Base-by-base conservation (phyloP, 1,140 invertebrate species). In the Trissolcus basalis region DNA sequence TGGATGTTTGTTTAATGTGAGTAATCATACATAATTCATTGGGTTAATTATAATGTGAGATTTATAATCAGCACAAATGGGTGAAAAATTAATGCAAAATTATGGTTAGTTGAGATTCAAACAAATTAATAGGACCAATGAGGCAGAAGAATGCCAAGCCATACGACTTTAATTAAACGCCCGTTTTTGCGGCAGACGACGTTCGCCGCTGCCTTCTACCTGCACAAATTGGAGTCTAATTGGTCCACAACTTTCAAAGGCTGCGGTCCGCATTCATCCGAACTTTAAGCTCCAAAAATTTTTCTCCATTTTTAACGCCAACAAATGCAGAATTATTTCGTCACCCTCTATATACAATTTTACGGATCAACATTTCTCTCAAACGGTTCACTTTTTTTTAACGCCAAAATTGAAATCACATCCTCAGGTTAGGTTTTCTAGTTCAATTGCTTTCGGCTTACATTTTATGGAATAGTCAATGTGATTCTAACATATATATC, bases 151-250 rank as follows among this genome's bases (percentile, higher is more conserved):
- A 78, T 78, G 75, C 68, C 73, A 75, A 76, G 72, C 65, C 71
- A 63, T 79, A 78, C 74, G 70, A 76, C 74, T 81, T 82, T 83
- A 82, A 83, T 83, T 83, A 83, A 81, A 82, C 80, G 80, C 80
- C 79, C 78, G 78, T 79, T 82, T n/a, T 82, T 82, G 81, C 72
- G 80, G 80, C 67, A 58, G 63, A 41, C 55, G 36, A 45, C 65
- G 64, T 67, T 74, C 71, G 39, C 71, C 60, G 65, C 74, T 64
- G 67, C 71, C 79, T 78, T 67, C 76, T 58, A 69, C 74, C 69
- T 73, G 77, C 71, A 81, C 76, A 80, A 82, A 83, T 82, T 82
- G 70, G 64, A 80, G 54, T 81, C 78, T 82, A 82, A 84, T 82
- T 82, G 80, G 80, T 79, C 70, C 74, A 68, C 60, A 80, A 80